Percentiles rank a stretch among this genome's conserved stretches.
Evolutionary conservation across 2,797 vertebrate genomes (phyloP).

Genomic region (Lepidocolaptes lacrymiger): DNA sequence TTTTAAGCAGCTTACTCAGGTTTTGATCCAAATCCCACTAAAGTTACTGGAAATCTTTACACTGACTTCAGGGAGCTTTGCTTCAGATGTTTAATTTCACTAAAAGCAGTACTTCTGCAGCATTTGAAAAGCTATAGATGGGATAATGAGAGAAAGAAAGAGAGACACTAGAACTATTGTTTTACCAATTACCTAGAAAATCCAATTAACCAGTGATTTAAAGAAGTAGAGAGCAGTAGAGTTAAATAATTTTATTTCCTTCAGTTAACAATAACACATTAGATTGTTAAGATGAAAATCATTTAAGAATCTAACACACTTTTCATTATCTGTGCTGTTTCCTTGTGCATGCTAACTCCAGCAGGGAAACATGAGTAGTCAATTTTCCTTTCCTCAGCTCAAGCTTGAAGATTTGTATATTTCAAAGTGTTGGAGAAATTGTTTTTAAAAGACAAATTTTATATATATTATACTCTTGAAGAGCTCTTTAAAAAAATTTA

Average conservation of each 20-base stretch:
- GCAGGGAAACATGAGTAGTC: not conserved
- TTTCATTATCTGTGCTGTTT: not conserved
- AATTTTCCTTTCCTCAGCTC: not conserved
- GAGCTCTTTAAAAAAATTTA: not conserved
- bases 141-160: not conserved
- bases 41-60: not conserved
- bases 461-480: not conserved
- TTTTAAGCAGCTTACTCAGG: not conserved
- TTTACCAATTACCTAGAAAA: slow-evolving; percentile 42
- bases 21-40: not conserved
- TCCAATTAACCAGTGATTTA: slow-evolving; percentile 14
- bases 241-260: slow-evolving; percentile 25
- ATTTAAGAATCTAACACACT: not conserved
- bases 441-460: not conserved
- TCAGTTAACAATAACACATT: slow-evolving; percentile 21
- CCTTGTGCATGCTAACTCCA: not conserved
- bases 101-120: not conserved
- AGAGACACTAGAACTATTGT: not conserved
- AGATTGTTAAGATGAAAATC: not conserved
- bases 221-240: not conserved
- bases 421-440: not conserved
- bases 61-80: not conserved
- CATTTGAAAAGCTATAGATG: not conserved
- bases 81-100: not conserved
- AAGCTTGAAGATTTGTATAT: not conserved